A percentile compares a stretch with the other conserved stretches of the same genome.
phyloP scores from a whole-genome alignment of 2,888 invertebrate species.

The Lucinisca nassula region DNA sequence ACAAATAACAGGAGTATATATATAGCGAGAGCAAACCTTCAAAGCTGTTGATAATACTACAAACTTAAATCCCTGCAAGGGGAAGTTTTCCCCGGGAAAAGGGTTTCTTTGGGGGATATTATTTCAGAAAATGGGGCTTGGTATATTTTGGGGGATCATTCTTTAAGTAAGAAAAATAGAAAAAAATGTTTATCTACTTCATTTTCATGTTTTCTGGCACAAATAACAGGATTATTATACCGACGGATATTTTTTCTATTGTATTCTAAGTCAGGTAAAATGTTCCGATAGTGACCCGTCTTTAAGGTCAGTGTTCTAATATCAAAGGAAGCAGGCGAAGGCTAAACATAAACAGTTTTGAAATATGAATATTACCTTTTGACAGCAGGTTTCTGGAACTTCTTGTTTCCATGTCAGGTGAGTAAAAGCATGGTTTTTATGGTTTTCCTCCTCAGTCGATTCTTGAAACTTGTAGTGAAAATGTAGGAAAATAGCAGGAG shows the following conservation, averaged over 20 bases:
- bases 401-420: not conserved
- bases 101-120: not conserved
- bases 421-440: no score
- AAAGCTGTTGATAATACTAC: not conserved
- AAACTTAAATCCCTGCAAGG: not conserved
- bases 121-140: not conserved
- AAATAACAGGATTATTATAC: not conserved
- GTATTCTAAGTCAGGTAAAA: no score
- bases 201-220: no score
- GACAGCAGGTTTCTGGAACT: not conserved
- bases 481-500: not conserved
- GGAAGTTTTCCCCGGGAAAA: not conserved
- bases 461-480: not conserved
- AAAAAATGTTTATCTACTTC: no score
- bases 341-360: no score
- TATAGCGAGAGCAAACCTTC: not conserved
- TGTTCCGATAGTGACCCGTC: no score
- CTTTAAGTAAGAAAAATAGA: no score
- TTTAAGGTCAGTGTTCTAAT: no score
- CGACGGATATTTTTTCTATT: no score
- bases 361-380: not conserved
- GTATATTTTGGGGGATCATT: slow-evolving; percentile 3
- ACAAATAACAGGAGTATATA: slow-evolving; percentile 6
- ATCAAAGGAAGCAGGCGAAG: no score
- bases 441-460: no score